phyloP scores from a whole-genome alignment of 2,113 vertebrate species.

The Passer montanus region DNA sequence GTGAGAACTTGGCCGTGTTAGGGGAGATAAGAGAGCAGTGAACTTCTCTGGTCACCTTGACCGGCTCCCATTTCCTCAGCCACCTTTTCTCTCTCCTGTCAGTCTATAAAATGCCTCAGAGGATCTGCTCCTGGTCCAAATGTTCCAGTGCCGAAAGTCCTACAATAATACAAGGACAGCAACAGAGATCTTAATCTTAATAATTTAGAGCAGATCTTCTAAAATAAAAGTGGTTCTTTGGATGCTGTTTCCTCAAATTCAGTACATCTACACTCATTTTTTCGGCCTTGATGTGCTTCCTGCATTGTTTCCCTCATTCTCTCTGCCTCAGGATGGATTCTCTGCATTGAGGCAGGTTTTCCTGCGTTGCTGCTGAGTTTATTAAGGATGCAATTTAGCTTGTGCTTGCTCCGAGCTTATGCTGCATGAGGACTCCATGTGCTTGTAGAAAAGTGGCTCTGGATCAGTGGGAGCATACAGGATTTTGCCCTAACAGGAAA shows the following conservation, averaged over 20 bases:
- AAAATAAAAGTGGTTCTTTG: background rate
- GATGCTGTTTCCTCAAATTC: background rate
- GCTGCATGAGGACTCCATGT: background rate
- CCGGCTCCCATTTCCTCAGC: background rate
- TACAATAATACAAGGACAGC: background rate
- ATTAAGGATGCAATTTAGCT: background rate
- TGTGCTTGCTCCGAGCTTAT: background rate
- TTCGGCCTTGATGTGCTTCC: background rate
- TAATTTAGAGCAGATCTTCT: background rate
- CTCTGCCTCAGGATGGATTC: background rate
- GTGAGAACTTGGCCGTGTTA: background rate
- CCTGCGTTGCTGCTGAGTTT: background rate
- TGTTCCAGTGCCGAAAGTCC: background rate
- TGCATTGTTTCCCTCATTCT: background rate
- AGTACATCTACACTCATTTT: background rate
- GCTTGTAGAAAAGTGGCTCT: background rate
- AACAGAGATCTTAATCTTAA: background rate
- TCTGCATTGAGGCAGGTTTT: background rate
- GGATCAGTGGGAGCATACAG: fast-evolving
- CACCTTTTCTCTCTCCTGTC: background rate
- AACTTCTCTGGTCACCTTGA: background rate
- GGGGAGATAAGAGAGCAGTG: background rate
- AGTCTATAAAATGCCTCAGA: background rate
- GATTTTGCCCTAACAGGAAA: background rate
- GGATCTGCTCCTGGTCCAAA: background rate